A percentile compares a stretch with the other conserved stretches of the same genome.
Evolutionary conservation across 2,888 invertebrate genomes (phyloP).

Genomic region (Diplazon laetatorius): DNA sequence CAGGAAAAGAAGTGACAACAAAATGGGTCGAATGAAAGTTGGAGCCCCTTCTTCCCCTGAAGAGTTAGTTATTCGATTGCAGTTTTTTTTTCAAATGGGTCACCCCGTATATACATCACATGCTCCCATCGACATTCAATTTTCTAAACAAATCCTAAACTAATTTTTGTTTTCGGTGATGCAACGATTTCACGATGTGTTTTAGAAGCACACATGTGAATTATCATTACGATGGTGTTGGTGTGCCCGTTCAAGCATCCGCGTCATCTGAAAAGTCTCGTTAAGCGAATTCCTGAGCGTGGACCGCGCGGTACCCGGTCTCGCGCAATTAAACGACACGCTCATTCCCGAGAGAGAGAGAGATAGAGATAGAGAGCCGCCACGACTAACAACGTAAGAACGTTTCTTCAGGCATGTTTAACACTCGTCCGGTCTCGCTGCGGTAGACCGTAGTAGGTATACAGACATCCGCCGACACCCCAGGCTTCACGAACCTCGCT

Average conservation of each 20-base stretch:
- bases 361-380: too few relatives aligned
- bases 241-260: background rate
- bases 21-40: too few relatives aligned
- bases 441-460: constrained; percentile 45
- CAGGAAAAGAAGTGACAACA: too few relatives aligned
- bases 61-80: too few relatives aligned
- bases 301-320: constrained; percentile 20
- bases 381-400: constrained; percentile 32
- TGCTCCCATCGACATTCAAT: too few relatives aligned
- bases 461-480: background rate
- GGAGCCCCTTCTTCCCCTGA: too few relatives aligned
- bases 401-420: constrained; percentile 26
- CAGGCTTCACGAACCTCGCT: constrained; percentile 40
- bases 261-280: constrained; percentile 43
- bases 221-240: too few relatives aligned
- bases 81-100: too few relatives aligned
- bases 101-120: too few relatives aligned
- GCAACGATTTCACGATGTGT: background rate
- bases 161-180: background rate
- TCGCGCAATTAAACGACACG: constrained; percentile 61
- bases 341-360: constrained; percentile 46
- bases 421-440: constrained; percentile 44
- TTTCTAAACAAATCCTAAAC: too few relatives aligned
- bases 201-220: too few relatives aligned
- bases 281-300: constrained; percentile 54